Evolutionary conservation across 1,140 invertebrate species (phyloP).

Genomic region (Oryzaephilus surinamensis): DNA sequence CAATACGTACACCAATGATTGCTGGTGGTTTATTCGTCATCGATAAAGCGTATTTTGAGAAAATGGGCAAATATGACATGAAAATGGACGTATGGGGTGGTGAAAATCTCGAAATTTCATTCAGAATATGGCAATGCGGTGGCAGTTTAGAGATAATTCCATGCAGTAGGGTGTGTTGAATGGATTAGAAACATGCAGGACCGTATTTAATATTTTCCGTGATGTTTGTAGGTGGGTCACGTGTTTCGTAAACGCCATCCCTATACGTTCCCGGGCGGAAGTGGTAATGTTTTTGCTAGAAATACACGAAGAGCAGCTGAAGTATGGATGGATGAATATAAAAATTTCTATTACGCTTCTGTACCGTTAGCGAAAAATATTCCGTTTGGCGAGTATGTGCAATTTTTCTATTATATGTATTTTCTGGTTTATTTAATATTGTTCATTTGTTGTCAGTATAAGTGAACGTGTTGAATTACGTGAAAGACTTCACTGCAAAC

Average conservation of each 20-base stretch:
- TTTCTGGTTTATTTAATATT: conserved; percentile 4
- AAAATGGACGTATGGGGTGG: conserved; percentile 96
- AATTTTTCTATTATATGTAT: background rate
- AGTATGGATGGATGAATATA: conserved; percentile 95
- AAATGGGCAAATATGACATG: conserved; percentile 92
- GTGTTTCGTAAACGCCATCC: conserved; percentile 90
- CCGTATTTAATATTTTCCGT: conserved; percentile 1
- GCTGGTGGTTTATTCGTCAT: conserved; percentile 92
- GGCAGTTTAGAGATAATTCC: conserved; percentile 90
- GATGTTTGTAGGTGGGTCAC: conserved; percentile 63
- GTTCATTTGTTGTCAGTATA: conserved; percentile 67
- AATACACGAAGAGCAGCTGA: conserved; percentile 85
- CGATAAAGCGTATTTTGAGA: conserved; percentile 82
- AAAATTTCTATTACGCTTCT: conserved; percentile 81
- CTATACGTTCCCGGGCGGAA: conserved; percentile 89
- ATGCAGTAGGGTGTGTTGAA: conserved; percentile 62
- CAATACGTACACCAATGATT: conserved; percentile 86
- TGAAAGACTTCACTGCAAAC: conserved; percentile 78
- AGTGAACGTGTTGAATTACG: conserved; percentile 75
- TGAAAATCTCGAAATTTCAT: conserved; percentile 69
- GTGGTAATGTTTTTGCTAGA: conserved; percentile 79
- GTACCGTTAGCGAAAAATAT: conserved; percentile 79
- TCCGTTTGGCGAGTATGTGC: conserved; percentile 78
- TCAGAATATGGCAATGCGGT: conserved; percentile 92
- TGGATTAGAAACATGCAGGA: background rate